Conservation (phyloP, 2,888 invertebrate genomes). For the Leptinotarsa juncta region DNA sequence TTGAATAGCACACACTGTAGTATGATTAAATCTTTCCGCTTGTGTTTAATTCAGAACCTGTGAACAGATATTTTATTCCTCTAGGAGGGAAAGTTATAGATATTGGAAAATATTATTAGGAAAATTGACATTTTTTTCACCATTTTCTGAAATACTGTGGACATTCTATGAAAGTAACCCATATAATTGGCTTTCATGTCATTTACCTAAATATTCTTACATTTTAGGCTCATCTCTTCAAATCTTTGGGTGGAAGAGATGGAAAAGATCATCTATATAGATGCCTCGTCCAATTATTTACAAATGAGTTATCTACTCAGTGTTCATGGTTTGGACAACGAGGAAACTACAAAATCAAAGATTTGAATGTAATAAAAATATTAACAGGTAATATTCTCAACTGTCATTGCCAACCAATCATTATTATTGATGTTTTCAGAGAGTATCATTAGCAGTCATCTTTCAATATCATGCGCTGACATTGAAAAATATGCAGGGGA, state of each 20-base stretch:
- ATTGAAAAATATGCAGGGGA: constrained; percentile 5
- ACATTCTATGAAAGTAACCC: too few relatives aligned
- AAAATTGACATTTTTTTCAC: too few relatives aligned
- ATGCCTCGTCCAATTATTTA: neutral
- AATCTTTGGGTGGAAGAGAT: neutral
- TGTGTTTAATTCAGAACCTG: neutral
- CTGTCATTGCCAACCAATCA: neutral
- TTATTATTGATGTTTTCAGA: constrained; percentile 6
- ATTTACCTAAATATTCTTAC: neutral
- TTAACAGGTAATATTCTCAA: neutral
- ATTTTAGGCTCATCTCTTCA: neutral
- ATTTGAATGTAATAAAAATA: neutral
- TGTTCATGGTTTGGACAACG: constrained; percentile 1
- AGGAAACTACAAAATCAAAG: neutral
- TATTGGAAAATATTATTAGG: too few relatives aligned
- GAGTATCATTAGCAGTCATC: neutral
- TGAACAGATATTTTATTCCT: too few relatives aligned
- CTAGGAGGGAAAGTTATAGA: too few relatives aligned
- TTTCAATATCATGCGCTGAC: neutral
- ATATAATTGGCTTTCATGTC: neutral
- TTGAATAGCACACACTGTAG: too few relatives aligned
- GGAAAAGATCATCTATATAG: neutral
- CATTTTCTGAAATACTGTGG: too few relatives aligned
- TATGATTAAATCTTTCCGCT: neutral
- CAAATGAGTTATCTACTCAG: neutral